Percentiles rank a stretch among this genome's conserved stretches.
Evolutionary conservation across 2,113 vertebrate species (phyloP).

Genomic region (Chionis minor): DNA sequence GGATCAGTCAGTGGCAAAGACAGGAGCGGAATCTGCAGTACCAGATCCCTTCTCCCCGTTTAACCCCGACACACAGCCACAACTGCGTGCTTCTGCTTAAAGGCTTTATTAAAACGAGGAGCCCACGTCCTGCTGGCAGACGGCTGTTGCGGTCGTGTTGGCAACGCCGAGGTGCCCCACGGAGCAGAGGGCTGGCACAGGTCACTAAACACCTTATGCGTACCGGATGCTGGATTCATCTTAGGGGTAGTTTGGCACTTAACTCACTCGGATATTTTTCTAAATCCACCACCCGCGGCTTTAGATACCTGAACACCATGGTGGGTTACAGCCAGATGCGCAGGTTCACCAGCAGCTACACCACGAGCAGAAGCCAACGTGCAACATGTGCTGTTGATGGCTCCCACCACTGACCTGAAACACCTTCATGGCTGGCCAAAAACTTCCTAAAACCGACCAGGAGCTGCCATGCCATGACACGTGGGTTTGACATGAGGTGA

Average conservation of each 20-base stretch:
- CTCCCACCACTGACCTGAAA: neutral
- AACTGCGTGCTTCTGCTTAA: neutral
- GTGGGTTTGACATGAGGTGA: neutral
- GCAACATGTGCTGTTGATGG: fast-evolving
- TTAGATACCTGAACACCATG: fast-evolving
- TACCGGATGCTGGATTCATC: fast-evolving
- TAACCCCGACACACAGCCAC: fast-evolving
- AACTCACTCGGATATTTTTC: neutral
- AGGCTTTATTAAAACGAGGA: neutral
- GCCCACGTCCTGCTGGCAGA: neutral
- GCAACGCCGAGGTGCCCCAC: fast-evolving
- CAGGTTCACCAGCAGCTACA: fast-evolving
- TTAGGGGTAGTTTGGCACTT: neutral
- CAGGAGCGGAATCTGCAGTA: neutral
- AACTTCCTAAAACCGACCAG: neutral
- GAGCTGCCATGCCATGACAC: neutral
- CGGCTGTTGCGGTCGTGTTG: fast-evolving
- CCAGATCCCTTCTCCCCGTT: neutral
- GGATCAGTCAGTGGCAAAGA: neutral
- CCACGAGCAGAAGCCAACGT: fast-evolving
- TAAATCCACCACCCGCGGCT: neutral
- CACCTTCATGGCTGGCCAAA: neutral
- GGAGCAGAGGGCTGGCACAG: neutral
- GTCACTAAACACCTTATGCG: neutral
- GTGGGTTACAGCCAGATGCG: neutral